A percentile compares a stretch with the other conserved stretches of the same genome.
Conservation (phyloP, 2,797 vertebrate species). For the Holocentrus rufus region DNA sequence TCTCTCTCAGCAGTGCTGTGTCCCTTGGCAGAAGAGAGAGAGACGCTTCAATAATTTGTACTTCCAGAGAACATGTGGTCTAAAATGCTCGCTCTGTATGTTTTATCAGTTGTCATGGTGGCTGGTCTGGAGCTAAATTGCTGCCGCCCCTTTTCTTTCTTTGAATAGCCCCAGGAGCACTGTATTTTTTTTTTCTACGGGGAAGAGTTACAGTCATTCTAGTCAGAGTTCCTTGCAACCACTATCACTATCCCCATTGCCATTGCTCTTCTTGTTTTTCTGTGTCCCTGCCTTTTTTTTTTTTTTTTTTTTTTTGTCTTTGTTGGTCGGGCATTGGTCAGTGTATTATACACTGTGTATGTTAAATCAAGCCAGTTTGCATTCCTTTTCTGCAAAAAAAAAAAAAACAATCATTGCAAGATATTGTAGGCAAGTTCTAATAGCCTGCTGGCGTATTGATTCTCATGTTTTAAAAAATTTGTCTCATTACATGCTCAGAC, state of each 20-base stretch:
- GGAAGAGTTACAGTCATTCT: slow-evolving; percentile 50
- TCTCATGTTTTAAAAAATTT: not conserved
- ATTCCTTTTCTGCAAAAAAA: not conserved
- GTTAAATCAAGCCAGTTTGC: not conserved
- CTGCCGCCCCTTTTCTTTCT: slow-evolving; percentile 47
- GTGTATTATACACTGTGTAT: not conserved
- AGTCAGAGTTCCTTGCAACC: slow-evolving; percentile 33
- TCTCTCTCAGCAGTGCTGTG: slow-evolving; percentile 5
- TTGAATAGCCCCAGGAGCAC: slow-evolving; percentile 49
- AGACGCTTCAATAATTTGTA: slow-evolving; percentile 21
- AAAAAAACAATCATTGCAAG: not conserved
- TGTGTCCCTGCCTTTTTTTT: not conserved
- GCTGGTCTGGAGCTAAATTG: slow-evolving; percentile 65
- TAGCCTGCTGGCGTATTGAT: no score
- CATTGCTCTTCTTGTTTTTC: slow-evolving; percentile 21
- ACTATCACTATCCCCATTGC: slow-evolving; percentile 3
- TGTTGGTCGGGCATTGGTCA: not conserved
- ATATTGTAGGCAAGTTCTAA: no score
- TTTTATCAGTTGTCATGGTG: slow-evolving; percentile 64
- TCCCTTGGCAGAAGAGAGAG: slow-evolving; percentile 18
- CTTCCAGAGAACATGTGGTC: slow-evolving; percentile 16
- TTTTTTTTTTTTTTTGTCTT: not conserved
- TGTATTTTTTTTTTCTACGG: slow-evolving; percentile 52
- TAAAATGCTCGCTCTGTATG: slow-evolving; percentile 51
- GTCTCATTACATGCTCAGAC: not conserved